Conservation (phyloP, 1,140 invertebrate genomes). For the Drosophila suzukii region DNA sequence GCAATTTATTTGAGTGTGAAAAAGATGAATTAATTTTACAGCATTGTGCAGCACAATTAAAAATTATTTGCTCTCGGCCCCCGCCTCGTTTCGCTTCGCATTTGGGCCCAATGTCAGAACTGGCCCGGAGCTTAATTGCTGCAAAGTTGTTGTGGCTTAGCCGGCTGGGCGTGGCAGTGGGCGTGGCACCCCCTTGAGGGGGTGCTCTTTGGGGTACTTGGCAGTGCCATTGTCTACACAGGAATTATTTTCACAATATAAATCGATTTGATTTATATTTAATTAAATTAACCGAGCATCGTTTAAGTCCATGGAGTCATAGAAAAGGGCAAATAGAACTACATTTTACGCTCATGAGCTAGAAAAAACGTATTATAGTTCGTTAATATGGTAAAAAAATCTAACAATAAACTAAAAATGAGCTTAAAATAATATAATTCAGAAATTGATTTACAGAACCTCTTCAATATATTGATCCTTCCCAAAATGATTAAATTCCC, state of each 20-base stretch:
- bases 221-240: slow-evolving; percentile 41
- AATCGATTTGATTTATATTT: background rate
- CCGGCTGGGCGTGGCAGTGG: slow-evolving; percentile 50
- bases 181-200: background rate
- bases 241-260: background rate
- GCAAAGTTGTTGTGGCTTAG: slow-evolving; percentile 82
- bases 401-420: too few species aligned
- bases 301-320: too few species aligned
- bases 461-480: too few species aligned
- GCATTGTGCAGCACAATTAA: slow-evolving; percentile 83
- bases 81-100: background rate
- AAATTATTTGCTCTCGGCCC: slow-evolving; percentile 74
- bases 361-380: too few species aligned
- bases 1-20: slow-evolving; percentile 82
- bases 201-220: background rate
- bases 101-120: slow-evolving; percentile 58
- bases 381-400: too few species aligned
- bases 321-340: too few species aligned
- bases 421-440: too few species aligned
- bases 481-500: too few species aligned
- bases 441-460: too few species aligned
- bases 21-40: slow-evolving; percentile 84
- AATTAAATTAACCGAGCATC: too few species aligned
- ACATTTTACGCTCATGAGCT: too few species aligned
- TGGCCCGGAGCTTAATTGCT: slow-evolving; percentile 76